These are phyloP conservation scores for Drosophila demipolita DNA, from an alignment of 2,888 invertebrate species.

Conservation along the genomic window DNA sequence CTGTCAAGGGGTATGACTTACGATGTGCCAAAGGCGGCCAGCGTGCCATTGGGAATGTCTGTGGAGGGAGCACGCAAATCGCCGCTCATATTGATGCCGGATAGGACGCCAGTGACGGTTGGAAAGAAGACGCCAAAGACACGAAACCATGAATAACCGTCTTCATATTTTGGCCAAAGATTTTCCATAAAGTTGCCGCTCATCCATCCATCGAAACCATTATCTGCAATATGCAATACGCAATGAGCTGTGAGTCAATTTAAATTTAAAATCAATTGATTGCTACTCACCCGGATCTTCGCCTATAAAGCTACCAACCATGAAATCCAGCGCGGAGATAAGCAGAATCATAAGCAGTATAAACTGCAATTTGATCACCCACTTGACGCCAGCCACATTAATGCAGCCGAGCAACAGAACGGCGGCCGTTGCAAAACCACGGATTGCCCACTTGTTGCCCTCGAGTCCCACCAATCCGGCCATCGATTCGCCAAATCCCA, in stretches of 20 bases:
- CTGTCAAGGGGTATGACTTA: constrained; percentile 82
- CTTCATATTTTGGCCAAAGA: constrained; percentile 91
- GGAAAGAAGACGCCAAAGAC: constrained; percentile 99
- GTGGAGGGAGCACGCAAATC: constrained; percentile 96
- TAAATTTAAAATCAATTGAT: background rate
- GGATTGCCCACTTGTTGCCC: constrained; percentile 91
- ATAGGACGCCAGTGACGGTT: constrained; percentile 97
- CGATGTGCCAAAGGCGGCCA: constrained; percentile 96
- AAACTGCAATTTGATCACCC: constrained; percentile 98
- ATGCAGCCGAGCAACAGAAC: constrained; percentile 94
- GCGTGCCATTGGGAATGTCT: constrained; percentile 97
- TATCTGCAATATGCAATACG: constrained; percentile 85
- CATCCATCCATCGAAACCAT: constrained; percentile 95
- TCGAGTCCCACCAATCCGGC: constrained; percentile 91
- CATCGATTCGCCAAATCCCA: constrained; percentile 98
- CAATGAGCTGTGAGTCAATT: background rate
- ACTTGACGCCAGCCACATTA: constrained; percentile 98
- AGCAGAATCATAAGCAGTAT: constrained; percentile 93
- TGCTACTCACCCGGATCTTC: constrained; percentile 88
- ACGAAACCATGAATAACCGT: constrained; percentile 96
- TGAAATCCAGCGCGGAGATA: constrained; percentile 95
- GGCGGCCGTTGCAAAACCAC: constrained; percentile 94
- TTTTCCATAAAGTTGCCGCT: constrained; percentile 92
- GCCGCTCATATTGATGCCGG: constrained; percentile 99
- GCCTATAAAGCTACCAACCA: constrained; percentile 95